A percentile compares a stretch with the other conserved stretches of the same genome.
phyloP scores from a whole-genome alignment of 2,888 invertebrate species.

The Ferdinandea cuprea region DNA sequence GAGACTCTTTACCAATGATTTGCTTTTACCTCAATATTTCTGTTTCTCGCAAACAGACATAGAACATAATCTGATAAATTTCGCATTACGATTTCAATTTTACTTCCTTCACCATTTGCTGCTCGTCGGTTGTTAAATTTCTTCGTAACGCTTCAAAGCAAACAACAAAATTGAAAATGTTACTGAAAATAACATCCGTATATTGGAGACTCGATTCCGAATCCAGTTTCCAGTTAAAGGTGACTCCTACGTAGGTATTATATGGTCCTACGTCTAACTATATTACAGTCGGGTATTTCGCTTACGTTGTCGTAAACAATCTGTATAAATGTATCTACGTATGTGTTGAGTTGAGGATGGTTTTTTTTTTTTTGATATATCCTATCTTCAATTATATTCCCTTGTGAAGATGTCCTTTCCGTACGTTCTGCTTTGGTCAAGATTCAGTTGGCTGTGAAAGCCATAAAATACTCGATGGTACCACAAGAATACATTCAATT shows the following conservation, averaged over 20 bases:
- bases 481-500: conserved; percentile 50
- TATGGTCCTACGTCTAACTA: too few relatives aligned
- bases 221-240: conserved; percentile 26
- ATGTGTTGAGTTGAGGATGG: conserved; percentile 20
- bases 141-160: neutral
- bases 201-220: conserved; percentile 24
- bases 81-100: conserved; percentile 34
- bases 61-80: conserved; percentile 40
- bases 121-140: conserved; percentile 22
- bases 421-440: conserved; percentile 20
- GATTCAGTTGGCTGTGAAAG: conserved; percentile 40
- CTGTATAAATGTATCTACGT: neutral
- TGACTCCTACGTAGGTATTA: conserved; percentile 17
- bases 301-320: conserved; percentile 55
- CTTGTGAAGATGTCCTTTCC: conserved; percentile 33
- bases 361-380: conserved; percentile 6
- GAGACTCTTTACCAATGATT: neutral
- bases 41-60: conserved; percentile 10
- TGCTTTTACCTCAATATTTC: conserved; percentile 28
- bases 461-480: conserved; percentile 50
- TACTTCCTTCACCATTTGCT: neutral
- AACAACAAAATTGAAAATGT: conserved; percentile 60
- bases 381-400: neutral
- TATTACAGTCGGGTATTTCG: conserved; percentile 50
- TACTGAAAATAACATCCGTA: conserved; percentile 16